Base-by-base conservation (phyloP, 2,797 vertebrate genomes). In the Hemibagrus guttatus region DNA sequence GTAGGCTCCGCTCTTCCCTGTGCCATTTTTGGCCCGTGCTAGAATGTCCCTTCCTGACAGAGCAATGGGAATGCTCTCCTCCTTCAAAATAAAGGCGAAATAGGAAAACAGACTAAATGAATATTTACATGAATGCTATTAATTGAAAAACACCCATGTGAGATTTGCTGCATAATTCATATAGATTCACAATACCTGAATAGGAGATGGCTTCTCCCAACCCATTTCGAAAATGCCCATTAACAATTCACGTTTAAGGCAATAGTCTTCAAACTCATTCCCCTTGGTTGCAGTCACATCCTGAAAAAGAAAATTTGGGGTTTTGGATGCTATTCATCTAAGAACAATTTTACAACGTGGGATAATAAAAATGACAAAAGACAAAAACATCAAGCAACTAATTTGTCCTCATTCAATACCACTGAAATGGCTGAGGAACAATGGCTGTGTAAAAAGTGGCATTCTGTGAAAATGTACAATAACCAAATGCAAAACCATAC, bases 141-240 rank as follows among this genome's bases (percentile, higher is more conserved):
- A 49, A 49, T 49, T 49, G 46, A 49, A 7, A 49, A 49, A 49
- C 46, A 49, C 7, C 7, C 46, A 49, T 49, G 9, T 49, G 6
- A 49, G 46, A 49, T 49, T 49, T 49, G 46, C 46, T 49, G 16
- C 35, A 9, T n/a, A 81, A n/a, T 8, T 61, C 56, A n/a, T 21
- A 59, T 23, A 23, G 42, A 9, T 46, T 71, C 35, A 74, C 26
- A 46, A n/a, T 85, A 95, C 95, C 94, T 96, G 95, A 83, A 96
- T 93, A 84, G 95, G 95, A 19, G 95, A 96, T 6, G 95, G 95
- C 85, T 96, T 96, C 89, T 96, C 95, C 95, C 95, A 96, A 82
- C 95, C 95, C 95, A 96, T 96, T 88, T 95, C 95, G 89, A 96
- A 96, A 86, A 96, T 95, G 58, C 95, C 95, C 95, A 96, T 95